Base-by-base conservation (phyloP, 2,113 vertebrate genomes). In the Phrynosoma platyrhinos region DNA sequence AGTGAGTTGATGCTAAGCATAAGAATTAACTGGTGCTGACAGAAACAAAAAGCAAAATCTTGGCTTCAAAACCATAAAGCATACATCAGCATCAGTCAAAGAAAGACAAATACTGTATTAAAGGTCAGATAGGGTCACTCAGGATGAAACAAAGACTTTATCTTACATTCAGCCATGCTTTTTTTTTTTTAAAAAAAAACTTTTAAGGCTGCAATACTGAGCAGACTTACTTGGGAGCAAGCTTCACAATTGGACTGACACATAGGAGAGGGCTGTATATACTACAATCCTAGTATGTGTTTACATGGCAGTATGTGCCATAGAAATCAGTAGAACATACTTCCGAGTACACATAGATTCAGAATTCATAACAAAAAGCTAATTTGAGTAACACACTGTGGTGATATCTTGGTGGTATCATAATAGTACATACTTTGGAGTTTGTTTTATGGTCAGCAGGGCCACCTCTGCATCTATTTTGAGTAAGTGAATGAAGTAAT, bases 401-500 rank as follows among this genome's bases (percentile, higher is more conserved):
- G 6, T 58, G 55, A 58, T 58, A 58, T 9, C 55, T 58, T 58
- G 10, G 14, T 58, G 14, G 55, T 58, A 16, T 58, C 55, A 58
- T 10, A 8, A 58, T 58, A 58, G 9, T 10, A 58, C 14, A 16
- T 58, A 58, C 55, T 58, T 58, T 58, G 55, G 14, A 58, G 10
- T 58, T 58, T 13, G 14, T 58, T 58, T 58, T 58, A 58, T 58
- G 10, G 55, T 58, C 55, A 58, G 14, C 55, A 8, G 2, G 14
- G 55, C 14, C 14, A 58, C 10, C 14, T 16, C 55, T 58, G 76
- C 7, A 47, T 47, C 10, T 58, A 58, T 23, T 58, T 21, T 42
- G 53, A 27, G 71, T 32, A 94, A 42, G 47, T 82, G 32, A 55
- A 86, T 1, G 5, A 85, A 25, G 79, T 88, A 62, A 80, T 81